These are phyloP conservation scores for Bombus vancouverensis DNA, from an alignment of 1,140 invertebrate species.

Conservation along the genomic window DNA sequence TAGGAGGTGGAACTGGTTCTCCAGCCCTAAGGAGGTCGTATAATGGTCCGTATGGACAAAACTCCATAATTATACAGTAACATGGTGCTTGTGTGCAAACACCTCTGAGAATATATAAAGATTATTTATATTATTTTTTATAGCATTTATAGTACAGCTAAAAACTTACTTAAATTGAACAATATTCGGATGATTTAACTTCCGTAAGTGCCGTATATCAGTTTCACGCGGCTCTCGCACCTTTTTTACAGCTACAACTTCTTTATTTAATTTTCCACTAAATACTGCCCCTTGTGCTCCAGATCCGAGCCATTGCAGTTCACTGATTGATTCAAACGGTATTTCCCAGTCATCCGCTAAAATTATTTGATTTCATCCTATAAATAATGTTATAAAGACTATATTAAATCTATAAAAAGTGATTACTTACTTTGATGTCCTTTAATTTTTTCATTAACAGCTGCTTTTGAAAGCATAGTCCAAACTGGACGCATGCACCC, in stretches of 20 bases:
- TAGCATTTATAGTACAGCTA: neutral
- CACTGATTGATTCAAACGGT: slow-evolving; percentile 95
- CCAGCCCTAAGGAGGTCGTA: slow-evolving; percentile 94
- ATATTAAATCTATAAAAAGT: slow-evolving; percentile 40
- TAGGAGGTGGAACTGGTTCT: slow-evolving; percentile 90
- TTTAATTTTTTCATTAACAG: slow-evolving; percentile 87
- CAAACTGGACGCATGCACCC: slow-evolving; percentile 94
- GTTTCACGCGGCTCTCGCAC: slow-evolving; percentile 96
- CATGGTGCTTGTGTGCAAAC: slow-evolving; percentile 96
- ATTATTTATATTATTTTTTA: neutral
- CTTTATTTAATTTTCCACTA: slow-evolving; percentile 91
- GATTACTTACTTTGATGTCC: slow-evolving; percentile 79
- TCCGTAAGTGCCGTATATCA: slow-evolving; percentile 95
- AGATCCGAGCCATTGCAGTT: slow-evolving; percentile 96
- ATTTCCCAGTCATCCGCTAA: slow-evolving; percentile 94
- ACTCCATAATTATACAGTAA: slow-evolving; percentile 99
- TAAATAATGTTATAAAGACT: slow-evolving; percentile 15
- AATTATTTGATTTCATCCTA: slow-evolving; percentile 20
- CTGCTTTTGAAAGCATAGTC: slow-evolving; percentile 92
- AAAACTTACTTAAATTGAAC: slow-evolving; percentile 93
- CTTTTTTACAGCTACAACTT: slow-evolving; percentile 98
- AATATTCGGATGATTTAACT: slow-evolving; percentile 98
- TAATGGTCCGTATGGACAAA: slow-evolving; percentile 96
- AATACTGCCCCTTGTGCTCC: slow-evolving; percentile 99
- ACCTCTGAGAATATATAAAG: slow-evolving; percentile 85